A percentile compares a stretch with the other conserved stretches of the same genome.
These are phyloP conservation scores for Macropus fuliginosus DNA, from an alignment of 2,797 vertebrate genomes.

Conservation along the genomic window DNA sequence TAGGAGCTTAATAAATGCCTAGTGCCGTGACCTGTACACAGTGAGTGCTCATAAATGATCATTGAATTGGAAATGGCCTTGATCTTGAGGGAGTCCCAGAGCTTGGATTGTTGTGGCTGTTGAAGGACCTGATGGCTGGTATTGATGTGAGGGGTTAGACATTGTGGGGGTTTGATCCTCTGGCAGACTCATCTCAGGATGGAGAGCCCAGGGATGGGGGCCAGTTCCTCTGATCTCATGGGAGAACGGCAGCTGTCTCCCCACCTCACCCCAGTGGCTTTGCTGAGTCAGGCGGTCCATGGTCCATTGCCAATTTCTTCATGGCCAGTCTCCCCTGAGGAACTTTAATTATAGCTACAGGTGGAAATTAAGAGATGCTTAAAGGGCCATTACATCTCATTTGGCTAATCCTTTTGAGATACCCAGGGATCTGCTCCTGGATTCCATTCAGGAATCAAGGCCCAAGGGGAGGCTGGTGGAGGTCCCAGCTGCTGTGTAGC, in stretches of 20 bases:
- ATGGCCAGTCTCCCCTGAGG: not conserved
- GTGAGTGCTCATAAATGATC: not conserved
- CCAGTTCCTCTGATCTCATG: not conserved
- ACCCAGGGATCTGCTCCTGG: too few species aligned
- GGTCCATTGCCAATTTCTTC: not conserved
- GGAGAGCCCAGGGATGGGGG: not conserved
- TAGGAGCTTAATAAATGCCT: not conserved
- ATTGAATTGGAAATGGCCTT: not conserved
- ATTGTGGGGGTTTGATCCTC: too few species aligned
- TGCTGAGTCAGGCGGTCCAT: not conserved
- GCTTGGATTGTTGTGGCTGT: not conserved
- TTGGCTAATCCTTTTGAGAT: not conserved
- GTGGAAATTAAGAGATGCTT: not conserved
- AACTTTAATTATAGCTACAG: not conserved
- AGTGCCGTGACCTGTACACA: not conserved
- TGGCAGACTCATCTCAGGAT: not conserved
- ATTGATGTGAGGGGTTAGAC: too few species aligned
- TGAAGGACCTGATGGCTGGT: not conserved
- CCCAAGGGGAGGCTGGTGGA: not conserved
- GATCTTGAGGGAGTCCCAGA: not conserved
- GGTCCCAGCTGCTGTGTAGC: not conserved
- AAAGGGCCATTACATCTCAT: not conserved
- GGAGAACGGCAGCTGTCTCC: not conserved
- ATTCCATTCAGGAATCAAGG: not conserved
- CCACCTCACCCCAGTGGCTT: fast-evolving